These are phyloP conservation scores for Mungos mungo DNA, from an alignment of 2,113 vertebrate species.

Conservation along the genomic window DNA sequence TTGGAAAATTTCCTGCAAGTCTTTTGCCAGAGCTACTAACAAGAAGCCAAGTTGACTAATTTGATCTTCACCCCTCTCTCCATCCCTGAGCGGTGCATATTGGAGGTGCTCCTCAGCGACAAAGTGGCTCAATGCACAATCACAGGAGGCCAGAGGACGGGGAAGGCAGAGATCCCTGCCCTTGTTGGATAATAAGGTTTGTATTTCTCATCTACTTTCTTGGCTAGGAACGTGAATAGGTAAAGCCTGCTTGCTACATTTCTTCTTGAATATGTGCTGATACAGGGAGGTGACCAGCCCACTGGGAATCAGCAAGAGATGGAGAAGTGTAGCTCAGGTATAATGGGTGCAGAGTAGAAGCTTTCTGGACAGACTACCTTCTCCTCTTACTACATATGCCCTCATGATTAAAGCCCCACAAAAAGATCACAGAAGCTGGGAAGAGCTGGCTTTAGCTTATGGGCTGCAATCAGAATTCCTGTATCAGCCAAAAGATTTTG, in stretches of 20 bases:
- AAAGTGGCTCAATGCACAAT: background rate
- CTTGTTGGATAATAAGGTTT: background rate
- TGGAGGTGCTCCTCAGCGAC: background rate
- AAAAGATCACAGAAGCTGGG: background rate
- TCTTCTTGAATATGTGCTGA: background rate
- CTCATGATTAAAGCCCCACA: background rate
- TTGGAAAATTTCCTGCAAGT: background rate
- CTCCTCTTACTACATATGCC: background rate
- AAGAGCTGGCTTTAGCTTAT: background rate
- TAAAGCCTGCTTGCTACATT: background rate
- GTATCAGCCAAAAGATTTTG: background rate
- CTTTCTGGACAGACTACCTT: background rate
- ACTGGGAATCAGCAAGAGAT: background rate
- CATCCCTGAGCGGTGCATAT: background rate
- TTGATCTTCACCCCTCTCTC: background rate
- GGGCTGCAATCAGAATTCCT: background rate
- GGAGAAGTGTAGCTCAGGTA: background rate
- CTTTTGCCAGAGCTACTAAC: constrained; percentile 16
- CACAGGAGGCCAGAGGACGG: background rate
- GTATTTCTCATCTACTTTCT: background rate
- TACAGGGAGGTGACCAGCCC: background rate
- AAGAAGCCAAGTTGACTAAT: constrained; percentile 39
- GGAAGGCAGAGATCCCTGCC: background rate
- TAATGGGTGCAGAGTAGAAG: background rate
- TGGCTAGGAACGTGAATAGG: background rate